Evolutionary conservation across 2,888 invertebrate species (phyloP), one percentile per base, ranked within the genome.

Genomic region (Piscicola geometra): DNA sequence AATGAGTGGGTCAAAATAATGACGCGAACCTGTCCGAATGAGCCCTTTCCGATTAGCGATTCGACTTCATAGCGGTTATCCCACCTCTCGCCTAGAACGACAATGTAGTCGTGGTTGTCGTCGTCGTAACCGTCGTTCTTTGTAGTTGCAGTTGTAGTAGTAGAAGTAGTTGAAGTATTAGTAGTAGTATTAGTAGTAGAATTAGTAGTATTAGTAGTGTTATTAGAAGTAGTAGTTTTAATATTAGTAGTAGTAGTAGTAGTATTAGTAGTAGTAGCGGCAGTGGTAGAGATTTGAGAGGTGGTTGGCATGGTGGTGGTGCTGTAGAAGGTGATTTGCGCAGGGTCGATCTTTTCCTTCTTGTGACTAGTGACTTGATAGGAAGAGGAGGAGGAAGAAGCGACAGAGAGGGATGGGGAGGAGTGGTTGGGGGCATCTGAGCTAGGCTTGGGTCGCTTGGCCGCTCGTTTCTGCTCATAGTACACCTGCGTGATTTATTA

Each of bases 101-200:
- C 94, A 88, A 99, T 98, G 89, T 99, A 99, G 88, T 99, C 99
- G 88, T 98, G 97, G 88, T 98, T 98, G 87, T 97, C 96, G 85
- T 99, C 98, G 87, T 99, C 99, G 87, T 84, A 84, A 21, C 84
- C 84, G 56, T 84, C 84, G 75, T 84, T 84, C 79, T 83, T 79
- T 15, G 77, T 56, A 15, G 83, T 82, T 64, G 83, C 82, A 77
- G 83, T 83, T 77, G 84, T 84, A 78, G 84, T n/a, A 15, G 67
- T 67, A 3, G 18, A n/a, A 3, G 67, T 33, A 15, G 18, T 30
- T 64, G 64, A 15, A 9, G 12, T 64, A 25, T 64, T 64, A 64
- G 9, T 28, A 15, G 64, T 28, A 25, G 12, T 25, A 12, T 25
- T 64, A n/a, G 32, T 28, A n/a, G 30, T 28, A n/a, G 52, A 28